phyloP scores from a whole-genome alignment of 2,113 vertebrate genomes.

The Loxodonta africana region DNA sequence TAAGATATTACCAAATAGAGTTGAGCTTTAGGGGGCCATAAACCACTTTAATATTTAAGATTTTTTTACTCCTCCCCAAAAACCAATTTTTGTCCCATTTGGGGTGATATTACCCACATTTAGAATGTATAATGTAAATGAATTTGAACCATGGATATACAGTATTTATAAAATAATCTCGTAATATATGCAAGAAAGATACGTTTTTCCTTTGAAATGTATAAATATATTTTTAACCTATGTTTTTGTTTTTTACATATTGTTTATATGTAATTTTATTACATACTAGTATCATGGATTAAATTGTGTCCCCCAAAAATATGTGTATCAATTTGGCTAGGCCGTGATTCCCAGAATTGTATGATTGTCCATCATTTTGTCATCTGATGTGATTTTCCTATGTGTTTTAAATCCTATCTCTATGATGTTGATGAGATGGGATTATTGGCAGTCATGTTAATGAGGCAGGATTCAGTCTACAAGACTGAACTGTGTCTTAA shows the following conservation, averaged over 20 bases:
- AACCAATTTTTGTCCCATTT: conserved; percentile 5
- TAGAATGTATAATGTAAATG: conserved; percentile 10
- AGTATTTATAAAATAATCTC: conserved; percentile 11
- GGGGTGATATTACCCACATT: background rate
- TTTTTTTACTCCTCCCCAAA: background rate
- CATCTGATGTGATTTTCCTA: no score
- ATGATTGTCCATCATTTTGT: no score
- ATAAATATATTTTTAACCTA: background rate
- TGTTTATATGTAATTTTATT: background rate
- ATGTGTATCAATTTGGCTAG: no score
- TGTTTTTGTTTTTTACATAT: background rate
- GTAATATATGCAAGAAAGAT: conserved; percentile 4
- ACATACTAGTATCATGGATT: background rate
- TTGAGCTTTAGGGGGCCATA: background rate
- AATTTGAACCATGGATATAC: conserved; percentile 24
- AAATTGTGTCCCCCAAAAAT: no score
- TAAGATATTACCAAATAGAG: background rate
- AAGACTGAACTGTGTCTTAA: no score
- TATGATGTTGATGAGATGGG: no score
- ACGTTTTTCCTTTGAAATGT: background rate
- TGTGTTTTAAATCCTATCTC: no score
- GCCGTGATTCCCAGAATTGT: no score
- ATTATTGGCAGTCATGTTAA: no score
- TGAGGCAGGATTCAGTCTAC: no score
- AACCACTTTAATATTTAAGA: background rate